Evolutionary conservation across 53 echinoderm and acorn worm genomes (phyloP), one percentile per base, ranked within the genome.

Genomic region (Antedon mediterranea): DNA sequence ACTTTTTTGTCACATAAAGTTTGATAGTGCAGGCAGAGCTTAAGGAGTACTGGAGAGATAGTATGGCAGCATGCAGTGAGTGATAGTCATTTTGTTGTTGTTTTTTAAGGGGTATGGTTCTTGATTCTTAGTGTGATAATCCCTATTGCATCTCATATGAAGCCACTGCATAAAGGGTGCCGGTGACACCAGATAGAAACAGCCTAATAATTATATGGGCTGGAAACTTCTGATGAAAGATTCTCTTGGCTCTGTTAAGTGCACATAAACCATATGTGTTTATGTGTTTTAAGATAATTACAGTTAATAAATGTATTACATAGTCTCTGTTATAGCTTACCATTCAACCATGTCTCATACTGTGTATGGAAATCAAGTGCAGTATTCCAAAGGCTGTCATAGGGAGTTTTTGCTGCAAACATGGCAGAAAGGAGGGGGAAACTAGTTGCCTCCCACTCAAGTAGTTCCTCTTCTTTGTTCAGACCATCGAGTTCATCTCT

Each of bases 361-460:
- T 90, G 89, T 37, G 92, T 97, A 75, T 97, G 98, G 72, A 97
- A 98, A 79, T 92, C 88, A 76, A 98, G 90, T 29, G 98, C 98
- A 8, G 98, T 98, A 74, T 93, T 98, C 98, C 98, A 98, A n/a
- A 98, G 90, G 30, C 88, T 86, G 76, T 98, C 98, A 33, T 98
- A 98, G 0, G 98, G 98, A 75, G 85, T 83, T 73, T 98, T 98
- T 33, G 85, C 33, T 11, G 85, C 76, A 81, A 93, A 93, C 98
- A 98, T 98, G 80, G 71, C 34, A 28, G 71, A 77, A 0, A 98
- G 84, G 73, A 93, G 83, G 0, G 98, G 98, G 83, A 98, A 98
- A 76, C 90, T 86, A 31, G 86, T 86, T 31, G 92, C 73, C 79
- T 98, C 92, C 98, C 98, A 98, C 32, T 98, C 98, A 72, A 98